Evolutionary conservation across 2,797 vertebrate genomes (phyloP), one percentile per base, ranked within the genome.

Genomic region (Argyrosomus regius): DNA sequence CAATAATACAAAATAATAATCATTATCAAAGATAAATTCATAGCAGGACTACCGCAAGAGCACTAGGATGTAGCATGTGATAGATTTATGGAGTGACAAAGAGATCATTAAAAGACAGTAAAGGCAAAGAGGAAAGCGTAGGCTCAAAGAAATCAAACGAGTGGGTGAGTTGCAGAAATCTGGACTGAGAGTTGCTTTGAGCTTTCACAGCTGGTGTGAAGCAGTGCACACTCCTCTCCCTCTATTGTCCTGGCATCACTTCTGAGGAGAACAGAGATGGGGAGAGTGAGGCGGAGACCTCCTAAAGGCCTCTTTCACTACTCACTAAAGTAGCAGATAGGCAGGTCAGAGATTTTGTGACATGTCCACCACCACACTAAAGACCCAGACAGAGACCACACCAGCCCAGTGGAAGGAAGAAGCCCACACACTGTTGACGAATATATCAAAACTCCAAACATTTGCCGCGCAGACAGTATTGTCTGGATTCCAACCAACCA

Each of bases 171-270:
- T 80, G 70, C 67, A 81, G 82, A 89, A 87, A 89, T 87, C 83
- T 91, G 88, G 86, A 83, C 85, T 43, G 83, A 87, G 86, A 85
- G 78, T 68, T 63, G 83, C 89, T 93, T 89, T 92, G 93, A 95
- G 93, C 90, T 92, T 91, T 90, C 90, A 82, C 94, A 94, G 94
- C 93, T 95, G 94, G 88, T 91, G 88, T 84, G 80, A 91, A 87
- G 81, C 85, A 85, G 68, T 74, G 72, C 82, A 76, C 81, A 77
- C 90, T 84, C 80, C 91, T 87, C 89, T 88, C 83, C 77, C 76
- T 87, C 84, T 81, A 89, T 90, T 90, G 91, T 91, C 81, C 90
- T 95, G 94, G 93, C 94, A 93, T 79, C 77, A 88, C 89, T 92
- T 94, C 93, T 94, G 81, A 95, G 83, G 90, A 87, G 72, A 80